A percentile compares a stretch with the other conserved stretches of the same genome.
Conservation (phyloP, 2,797 vertebrate genomes). For the Hydrolagus colliei region DNA sequence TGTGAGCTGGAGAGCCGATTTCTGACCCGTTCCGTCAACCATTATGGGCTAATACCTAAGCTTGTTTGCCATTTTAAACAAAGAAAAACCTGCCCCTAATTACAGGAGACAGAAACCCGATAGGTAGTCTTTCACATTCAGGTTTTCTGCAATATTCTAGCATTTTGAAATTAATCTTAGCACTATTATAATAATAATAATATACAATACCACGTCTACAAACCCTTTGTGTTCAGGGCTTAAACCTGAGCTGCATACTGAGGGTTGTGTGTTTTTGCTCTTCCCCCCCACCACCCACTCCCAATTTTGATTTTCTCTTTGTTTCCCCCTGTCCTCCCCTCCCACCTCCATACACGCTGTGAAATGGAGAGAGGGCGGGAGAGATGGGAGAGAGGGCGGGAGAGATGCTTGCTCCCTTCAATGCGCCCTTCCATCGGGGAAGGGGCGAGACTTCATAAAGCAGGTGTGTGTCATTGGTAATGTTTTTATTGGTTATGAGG, state of each 20-base stretch:
- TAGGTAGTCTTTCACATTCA: constrained; percentile 1
- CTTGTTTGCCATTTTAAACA: not conserved
- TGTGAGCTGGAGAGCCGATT: not conserved
- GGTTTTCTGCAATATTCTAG: not conserved
- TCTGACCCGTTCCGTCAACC: not conserved
- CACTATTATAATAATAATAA: not conserved
- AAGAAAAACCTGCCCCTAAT: not conserved
- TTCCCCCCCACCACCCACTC: not conserved
- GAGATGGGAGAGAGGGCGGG: too few relatives aligned
- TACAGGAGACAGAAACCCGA: not conserved
- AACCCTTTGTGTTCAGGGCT: constrained; percentile 4
- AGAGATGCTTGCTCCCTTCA: not conserved
- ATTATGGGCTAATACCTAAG: constrained; percentile 3
- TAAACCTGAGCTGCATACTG: not conserved
- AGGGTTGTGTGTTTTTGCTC: not conserved
- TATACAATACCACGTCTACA: not conserved
- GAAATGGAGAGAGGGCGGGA: not conserved
- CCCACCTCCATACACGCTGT: not conserved
- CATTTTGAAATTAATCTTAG: not conserved
- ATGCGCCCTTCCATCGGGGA: not conserved
- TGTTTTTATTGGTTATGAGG: too few relatives aligned
- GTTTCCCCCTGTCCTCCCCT: not conserved
- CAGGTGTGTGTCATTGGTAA: too few relatives aligned
- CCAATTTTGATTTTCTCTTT: not conserved
- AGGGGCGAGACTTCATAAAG: too few relatives aligned